Base-by-base conservation (phyloP, 2,797 vertebrate genomes). In the Sandelia bainsii region DNA sequence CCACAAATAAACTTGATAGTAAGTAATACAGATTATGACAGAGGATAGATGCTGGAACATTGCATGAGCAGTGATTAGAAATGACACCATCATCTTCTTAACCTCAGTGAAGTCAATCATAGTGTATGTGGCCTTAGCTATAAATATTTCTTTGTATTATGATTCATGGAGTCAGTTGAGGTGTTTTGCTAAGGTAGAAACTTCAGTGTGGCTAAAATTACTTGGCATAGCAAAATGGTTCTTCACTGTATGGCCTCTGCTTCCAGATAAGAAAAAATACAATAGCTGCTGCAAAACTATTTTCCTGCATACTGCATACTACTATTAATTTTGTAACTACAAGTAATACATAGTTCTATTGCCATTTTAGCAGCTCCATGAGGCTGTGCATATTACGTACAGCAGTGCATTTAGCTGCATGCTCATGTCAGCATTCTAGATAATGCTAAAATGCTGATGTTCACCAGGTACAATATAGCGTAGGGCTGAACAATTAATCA, bases 111-210 rank as follows among this genome's bases (percentile, higher is more conserved):
- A 45, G 27, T 49, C 23, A 54, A 17, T 42, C 34, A 37, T 37
- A 8, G 27, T 29, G 27, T 57, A 64, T 58, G 50, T 50, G 46
- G 51, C 20, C 11, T 66, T 56, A 37, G 49, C 61, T 44, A n/a
- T 46, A 75, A 72, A 63, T n/a, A 23, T 58, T 44, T 56, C 16
- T 48, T 68, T 37, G 14, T 23, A 64, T 54, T 40, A 65, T 32
- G 49, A 37, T 37, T 37, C 69, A 78, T 50, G 22, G 56, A 52
- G 29, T 48, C 9, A 37, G 3, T 6, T 27, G 7, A 9, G 19
- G 13, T 32, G 10, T 42, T 44, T 64, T 53, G 52, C 62, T 50
- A 6, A n/a, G 6, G 37, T 46, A n/a, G 23, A 60, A 57, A 61
- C 34, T 37, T 37, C 34, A 37, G 10, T 9, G 8, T 9, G 34